Evolutionary conservation across 2,113 vertebrate species (phyloP), one percentile per base, ranked within the genome.

Genomic region (Ammodytes dubius): DNA sequence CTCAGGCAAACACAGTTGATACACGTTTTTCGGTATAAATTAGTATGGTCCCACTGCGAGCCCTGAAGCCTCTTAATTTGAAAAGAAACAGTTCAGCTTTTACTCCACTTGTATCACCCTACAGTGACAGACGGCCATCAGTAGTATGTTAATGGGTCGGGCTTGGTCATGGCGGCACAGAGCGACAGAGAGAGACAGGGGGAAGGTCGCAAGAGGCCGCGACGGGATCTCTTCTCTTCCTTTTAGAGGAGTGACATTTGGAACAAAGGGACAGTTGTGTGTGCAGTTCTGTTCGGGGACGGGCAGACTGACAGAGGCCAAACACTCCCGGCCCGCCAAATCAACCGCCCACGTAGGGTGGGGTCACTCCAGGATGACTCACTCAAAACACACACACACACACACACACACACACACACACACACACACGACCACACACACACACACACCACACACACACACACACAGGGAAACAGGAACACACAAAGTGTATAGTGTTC

Each of bases 241-340:
- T 89, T 71, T 73, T 70, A 89, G 82, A 87, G 82, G 87, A 93
- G 85, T 93, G 95, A 94, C 92, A 94, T 93, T 93, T 89, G 88
- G 88, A 95, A 95, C 94, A 96, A 95, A 95, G 94, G 88, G 79
- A 79, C 85, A 89, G 92, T 95, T 95, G 94, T 95, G 87, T 84
- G 93, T 89, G 88, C 83, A 83, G 88, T 83, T 88, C 88, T 91
- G 91, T 91, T 27, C 87, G 86, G 86, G 89, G 91, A 91, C 91
- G 82, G 81, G 79, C 91, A 87, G 88, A 93, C 89, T 89, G 93
- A 95, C 93, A 89, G 83, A 91, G 93, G 90, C 88, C 90, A 91
- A 94, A 92, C 81, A 88, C 85, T 91, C 84, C 85, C 72, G 14
- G 87, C 77, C 83, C 68, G 87, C 88, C 93, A 90, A 88, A 93